Conservation (phyloP, 1,140 invertebrate species). For the Conus ventricosus region DNA sequence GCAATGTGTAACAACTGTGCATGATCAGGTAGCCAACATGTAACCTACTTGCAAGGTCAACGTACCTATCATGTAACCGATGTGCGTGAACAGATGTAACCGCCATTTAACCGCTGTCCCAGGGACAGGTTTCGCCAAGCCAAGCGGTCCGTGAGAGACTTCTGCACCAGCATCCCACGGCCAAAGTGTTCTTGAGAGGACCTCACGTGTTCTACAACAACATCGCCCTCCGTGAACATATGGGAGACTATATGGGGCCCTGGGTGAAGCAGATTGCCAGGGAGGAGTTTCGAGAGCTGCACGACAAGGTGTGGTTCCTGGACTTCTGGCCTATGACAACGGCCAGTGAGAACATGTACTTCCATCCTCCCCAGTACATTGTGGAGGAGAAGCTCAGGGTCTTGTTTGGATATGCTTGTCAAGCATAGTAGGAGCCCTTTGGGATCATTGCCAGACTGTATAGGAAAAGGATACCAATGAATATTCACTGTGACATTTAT, state of each 20-base stretch:
- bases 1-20: no score
- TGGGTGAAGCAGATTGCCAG: background rate
- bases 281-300: conserved; percentile 18
- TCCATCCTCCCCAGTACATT: background rate
- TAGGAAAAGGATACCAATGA: no score
- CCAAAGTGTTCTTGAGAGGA: conserved; percentile 15
- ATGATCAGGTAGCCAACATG: no score
- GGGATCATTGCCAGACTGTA: no score
- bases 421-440: no score
- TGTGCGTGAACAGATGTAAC: background rate
- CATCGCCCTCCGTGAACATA: background rate
- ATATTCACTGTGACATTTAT: no score
- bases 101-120: background rate
- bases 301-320: conserved; percentile 27
- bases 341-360: background rate
- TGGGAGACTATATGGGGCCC: background rate
- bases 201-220: conserved; percentile 14
- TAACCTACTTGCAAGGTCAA: no score
- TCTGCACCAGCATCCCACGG: background rate
- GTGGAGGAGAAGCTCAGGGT: conserved; percentile 11
- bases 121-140: background rate
- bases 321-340: conserved; percentile 29
- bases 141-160: conserved; percentile 3
- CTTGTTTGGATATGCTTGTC: background rate
- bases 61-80: no score